Base-by-base conservation (phyloP, 2,888 invertebrate species). In the Colostygia pectinataria region DNA sequence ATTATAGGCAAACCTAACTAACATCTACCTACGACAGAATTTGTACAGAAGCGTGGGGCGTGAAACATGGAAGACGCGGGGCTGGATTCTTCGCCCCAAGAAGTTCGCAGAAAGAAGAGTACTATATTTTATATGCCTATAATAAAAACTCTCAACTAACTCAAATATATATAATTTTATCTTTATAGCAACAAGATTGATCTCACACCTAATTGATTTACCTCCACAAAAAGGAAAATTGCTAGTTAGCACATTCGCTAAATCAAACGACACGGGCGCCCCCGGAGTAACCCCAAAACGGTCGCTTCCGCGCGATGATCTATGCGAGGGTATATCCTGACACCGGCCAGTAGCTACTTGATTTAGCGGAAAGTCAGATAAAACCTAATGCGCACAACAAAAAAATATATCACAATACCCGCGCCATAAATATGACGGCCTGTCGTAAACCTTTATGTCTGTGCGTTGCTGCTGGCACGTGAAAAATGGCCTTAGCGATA, bases 291-390 rank as follows among this genome's bases (percentile, higher is more conserved):
- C 88, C 88, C 89, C 87, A 87, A 86, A 87, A 82, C 66, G 80
- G 66, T 75, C 74, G 78, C 81, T 83, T 87, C 87, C 86, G 84
- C 73, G 63, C 70, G 70, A 83, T 89, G 89, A 89, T 84, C 77
- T 88, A 90, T 80, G 84, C 81, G 85, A 79, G 86, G 87, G 85
- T 81, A 83, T 80, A 83, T 87, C 88, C 89, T 86, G 87, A 83
- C 88, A 86, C 80, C 88, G 89, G 89, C 89, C 90, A 89, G 89
- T 89, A 83, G 88, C 83, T 89, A 90, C 90, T 90, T 90, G 89
- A 90, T 90, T 89, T 90, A 90, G 88, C 90, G 90, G 90, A 90
- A 90, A 90, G 82, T 80, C 80, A 90, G 90, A 90, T 90, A 90
- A 90, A 90, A 89, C 87, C 86, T 89, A 89, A 90, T 88, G 88